Evolutionary conservation across 2,888 invertebrate genomes (phyloP).

Genomic region (Slavum lentiscoides): DNA sequence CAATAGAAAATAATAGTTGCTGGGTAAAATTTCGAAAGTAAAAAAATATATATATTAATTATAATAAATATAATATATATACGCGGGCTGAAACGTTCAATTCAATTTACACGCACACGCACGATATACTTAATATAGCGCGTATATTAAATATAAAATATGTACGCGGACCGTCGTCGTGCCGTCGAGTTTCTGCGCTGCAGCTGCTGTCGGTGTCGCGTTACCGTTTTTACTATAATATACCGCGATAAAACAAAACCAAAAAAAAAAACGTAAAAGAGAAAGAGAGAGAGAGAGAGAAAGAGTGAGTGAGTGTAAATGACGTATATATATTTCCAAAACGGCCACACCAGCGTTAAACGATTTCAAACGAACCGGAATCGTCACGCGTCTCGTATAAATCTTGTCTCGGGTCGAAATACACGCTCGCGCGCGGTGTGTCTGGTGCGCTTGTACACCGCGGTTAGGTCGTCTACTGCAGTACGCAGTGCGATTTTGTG

Average conservation of each 20-base stretch:
- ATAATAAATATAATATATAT: not conserved
- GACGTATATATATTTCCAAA: slow-evolving; percentile 4
- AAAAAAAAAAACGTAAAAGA: not conserved
- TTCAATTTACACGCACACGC: slow-evolving; percentile 45
- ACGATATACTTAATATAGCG: not conserved
- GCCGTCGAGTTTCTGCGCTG: not conserved
- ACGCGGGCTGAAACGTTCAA: slow-evolving; percentile 8
- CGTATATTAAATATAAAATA: too few relatives aligned
- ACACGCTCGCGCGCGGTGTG: not conserved
- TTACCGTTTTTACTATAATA: slow-evolving; percentile 36
- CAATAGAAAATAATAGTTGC: too few relatives aligned
- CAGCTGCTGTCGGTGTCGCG: slow-evolving; percentile 50
- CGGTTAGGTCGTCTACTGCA: too few relatives aligned
- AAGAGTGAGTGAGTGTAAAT: not conserved
- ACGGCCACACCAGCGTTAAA: slow-evolving; percentile 35
- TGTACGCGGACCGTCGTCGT: not conserved
- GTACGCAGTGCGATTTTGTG: too few relatives aligned
- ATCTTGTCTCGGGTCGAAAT: slow-evolving; percentile 30
- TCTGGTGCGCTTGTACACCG: not conserved
- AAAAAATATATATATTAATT: not conserved
- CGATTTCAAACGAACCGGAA: slow-evolving; percentile 53
- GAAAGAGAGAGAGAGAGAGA: not conserved
- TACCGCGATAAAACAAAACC: slow-evolving; percentile 34
- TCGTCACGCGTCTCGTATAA: slow-evolving; percentile 23
- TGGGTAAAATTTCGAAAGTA: too few relatives aligned